Evolutionary conservation across 2,113 vertebrate genomes (phyloP).

Genomic region (Casuarius casuarius): DNA sequence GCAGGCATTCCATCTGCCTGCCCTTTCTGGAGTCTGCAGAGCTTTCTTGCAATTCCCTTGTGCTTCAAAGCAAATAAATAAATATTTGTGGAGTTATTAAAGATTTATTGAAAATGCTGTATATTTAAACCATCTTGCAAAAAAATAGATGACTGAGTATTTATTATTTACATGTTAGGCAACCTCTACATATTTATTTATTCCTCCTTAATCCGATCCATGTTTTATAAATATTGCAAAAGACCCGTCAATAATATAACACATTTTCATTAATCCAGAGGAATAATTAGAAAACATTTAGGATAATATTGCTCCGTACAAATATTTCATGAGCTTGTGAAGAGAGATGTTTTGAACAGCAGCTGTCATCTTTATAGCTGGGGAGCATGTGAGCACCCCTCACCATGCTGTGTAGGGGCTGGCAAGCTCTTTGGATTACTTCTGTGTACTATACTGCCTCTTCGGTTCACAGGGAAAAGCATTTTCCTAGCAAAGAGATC

Average conservation of each 20-base stretch:
- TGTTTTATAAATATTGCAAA: constrained; percentile 82
- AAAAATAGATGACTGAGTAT: constrained; percentile 76
- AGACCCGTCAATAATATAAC: constrained; percentile 81
- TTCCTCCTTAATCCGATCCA: constrained; percentile 76
- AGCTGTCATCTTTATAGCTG: background rate
- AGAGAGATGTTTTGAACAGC: constrained; percentile 20
- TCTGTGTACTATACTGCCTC: background rate
- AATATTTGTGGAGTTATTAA: constrained; percentile 79
- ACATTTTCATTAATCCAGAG: constrained; percentile 78
- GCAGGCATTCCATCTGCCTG: constrained; percentile 29
- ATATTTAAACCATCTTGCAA: constrained; percentile 70
- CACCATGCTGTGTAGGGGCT: background rate
- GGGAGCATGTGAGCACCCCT: background rate
- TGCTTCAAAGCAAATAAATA: constrained; percentile 66
- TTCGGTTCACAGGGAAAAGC: background rate
- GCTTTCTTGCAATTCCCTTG: constrained; percentile 46
- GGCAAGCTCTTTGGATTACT: background rate
- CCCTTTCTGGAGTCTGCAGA: constrained; percentile 30
- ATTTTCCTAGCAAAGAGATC: background rate
- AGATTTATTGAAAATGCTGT: constrained; percentile 73
- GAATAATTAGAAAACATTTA: constrained; percentile 83
- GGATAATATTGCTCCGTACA: constrained; percentile 77
- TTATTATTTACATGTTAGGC: constrained; percentile 78
- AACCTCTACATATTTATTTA: constrained; percentile 80
- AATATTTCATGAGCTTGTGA: constrained; percentile 68